Evolutionary conservation across 2,888 invertebrate genomes (phyloP), one percentile per base, ranked within the genome.

Genomic region (Caenorhabditis sinica): DNA sequence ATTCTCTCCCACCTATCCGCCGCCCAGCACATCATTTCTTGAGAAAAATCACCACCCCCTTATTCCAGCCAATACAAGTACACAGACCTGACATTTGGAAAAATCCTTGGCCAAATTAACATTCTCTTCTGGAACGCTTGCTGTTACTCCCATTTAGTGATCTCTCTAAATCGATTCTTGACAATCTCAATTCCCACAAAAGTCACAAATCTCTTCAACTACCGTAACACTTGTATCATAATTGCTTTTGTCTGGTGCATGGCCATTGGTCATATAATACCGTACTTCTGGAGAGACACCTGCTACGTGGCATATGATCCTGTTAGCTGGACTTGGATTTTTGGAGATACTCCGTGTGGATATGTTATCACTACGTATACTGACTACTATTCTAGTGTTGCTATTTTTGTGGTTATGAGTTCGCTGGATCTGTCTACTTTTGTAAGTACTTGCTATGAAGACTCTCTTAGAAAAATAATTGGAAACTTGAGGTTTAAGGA

Each of bases 121-220:
- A 87, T 89, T 45, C 75, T 89, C 40, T 87, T 87, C 75, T 89
- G 88, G 88, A 83, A 89, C 71, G 88, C 86, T 2, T 87, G 88
- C 58, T 85, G 85, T n/a, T 89, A 89, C 76, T 87, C 88, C 0
- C 88, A 89, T 63, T 58, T 87, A 20, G 83, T 86, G 1, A 87
- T 89, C 45, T 86, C 88, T 2, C 63, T 86, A 49, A 89, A 89
- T 71, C 83, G 88, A 20, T 86, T 86, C 30, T 68, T 86, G 6
- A 83, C 87, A 2, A 88, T 88, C 11, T 72, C 82, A 1, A 83
- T 86, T 45, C 88, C 88, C 0, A 61, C 84, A 17, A 82, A 77
- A 63, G 87, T 86, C 17, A 33, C 28, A 0, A 30, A 20, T 49
- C 60, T 82, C 11, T 82, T 82, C 76, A 76, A 63, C 66, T 65